Percentiles rank a stretch among this genome's conserved stretches.
Evolutionary conservation across 2,797 vertebrate species (phyloP).

Genomic region (Discoglossus pictus): DNA sequence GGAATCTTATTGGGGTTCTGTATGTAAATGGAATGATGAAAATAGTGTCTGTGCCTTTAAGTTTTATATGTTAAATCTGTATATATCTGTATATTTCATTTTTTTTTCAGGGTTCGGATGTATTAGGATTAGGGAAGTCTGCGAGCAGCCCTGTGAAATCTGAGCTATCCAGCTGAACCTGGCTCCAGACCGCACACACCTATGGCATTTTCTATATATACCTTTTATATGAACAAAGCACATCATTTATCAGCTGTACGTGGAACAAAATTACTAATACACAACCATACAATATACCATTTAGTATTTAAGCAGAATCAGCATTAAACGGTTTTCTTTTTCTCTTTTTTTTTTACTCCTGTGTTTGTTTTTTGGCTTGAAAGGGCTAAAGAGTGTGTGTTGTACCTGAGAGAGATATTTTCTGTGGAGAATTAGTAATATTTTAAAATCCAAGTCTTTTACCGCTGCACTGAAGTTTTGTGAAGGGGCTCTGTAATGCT

Average conservation of each 20-base stretch:
- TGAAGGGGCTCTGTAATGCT: too few species aligned
- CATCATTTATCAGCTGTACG: neutral
- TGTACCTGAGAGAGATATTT: neutral
- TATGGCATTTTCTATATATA: constrained; percentile 1
- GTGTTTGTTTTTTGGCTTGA: neutral
- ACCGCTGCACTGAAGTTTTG: constrained; percentile 5
- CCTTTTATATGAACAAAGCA: constrained; percentile 5
- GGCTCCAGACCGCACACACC: neutral
- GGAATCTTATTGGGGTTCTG: too few species aligned
- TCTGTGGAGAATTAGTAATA: neutral
- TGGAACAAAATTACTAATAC: constrained; percentile 6
- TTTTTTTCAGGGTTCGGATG: constrained; percentile 1
- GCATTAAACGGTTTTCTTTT: neutral
- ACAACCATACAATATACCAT: neutral
- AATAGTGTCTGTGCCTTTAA: too few species aligned
- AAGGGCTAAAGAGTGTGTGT: neutral
- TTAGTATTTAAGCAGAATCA: neutral
- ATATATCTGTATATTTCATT: too few species aligned
- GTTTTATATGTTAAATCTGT: too few species aligned
- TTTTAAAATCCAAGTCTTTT: neutral
- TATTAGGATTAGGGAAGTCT: neutral
- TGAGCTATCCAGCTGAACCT: neutral
- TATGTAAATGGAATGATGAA: too few species aligned
- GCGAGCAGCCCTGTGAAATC: constrained; percentile 4
- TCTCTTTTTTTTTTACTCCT: too few species aligned